A percentile compares a stretch with the other conserved stretches of the same genome.
phyloP scores from a whole-genome alignment of 2,113 vertebrate genomes.

The Chaetodon trifascialis region DNA sequence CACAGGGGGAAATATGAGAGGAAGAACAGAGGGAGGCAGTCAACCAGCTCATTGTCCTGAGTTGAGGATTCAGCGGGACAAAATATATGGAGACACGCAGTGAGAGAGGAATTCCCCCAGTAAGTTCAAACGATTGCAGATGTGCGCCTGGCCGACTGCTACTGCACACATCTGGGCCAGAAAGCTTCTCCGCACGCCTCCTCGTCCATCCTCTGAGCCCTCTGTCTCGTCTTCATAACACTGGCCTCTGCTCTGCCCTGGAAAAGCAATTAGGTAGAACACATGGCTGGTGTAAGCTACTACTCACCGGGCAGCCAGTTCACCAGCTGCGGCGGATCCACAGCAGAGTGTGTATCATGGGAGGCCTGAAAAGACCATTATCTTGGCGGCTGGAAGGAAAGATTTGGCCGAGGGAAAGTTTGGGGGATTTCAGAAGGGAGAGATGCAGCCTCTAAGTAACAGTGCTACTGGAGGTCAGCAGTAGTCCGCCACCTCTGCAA shows the following conservation, averaged over 20 bases:
- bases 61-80: slow-evolving; percentile 51
- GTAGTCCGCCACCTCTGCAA: slow-evolving; percentile 36
- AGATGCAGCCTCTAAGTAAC: slow-evolving; percentile 45
- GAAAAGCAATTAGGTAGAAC: slow-evolving; percentile 71
- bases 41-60: slow-evolving; percentile 67
- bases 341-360: slow-evolving; percentile 45
- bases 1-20: slow-evolving; percentile 61
- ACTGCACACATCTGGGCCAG: slow-evolving; percentile 78
- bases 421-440: slow-evolving; percentile 79
- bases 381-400: slow-evolving; percentile 54
- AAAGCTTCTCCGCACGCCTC: slow-evolving; percentile 39
- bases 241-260: slow-evolving; percentile 63
- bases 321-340: slow-evolving; percentile 54
- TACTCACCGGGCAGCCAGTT: slow-evolving; percentile 39
- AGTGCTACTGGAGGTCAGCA: slow-evolving; percentile 78
- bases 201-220: slow-evolving; percentile 30
- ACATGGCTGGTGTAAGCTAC: slow-evolving; percentile 49
- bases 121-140: slow-evolving; percentile 79
- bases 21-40: slow-evolving; percentile 63
- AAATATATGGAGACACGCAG: slow-evolving; percentile 45
- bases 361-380: slow-evolving; percentile 78
- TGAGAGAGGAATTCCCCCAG: slow-evolving; percentile 78
- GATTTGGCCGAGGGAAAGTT: slow-evolving; percentile 75
- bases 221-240: slow-evolving; percentile 38
- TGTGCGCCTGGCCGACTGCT: slow-evolving; percentile 74